Evolutionary conservation across 2,797 vertebrate genomes (phyloP).

Genomic region (Sternotherus odoratus): DNA sequence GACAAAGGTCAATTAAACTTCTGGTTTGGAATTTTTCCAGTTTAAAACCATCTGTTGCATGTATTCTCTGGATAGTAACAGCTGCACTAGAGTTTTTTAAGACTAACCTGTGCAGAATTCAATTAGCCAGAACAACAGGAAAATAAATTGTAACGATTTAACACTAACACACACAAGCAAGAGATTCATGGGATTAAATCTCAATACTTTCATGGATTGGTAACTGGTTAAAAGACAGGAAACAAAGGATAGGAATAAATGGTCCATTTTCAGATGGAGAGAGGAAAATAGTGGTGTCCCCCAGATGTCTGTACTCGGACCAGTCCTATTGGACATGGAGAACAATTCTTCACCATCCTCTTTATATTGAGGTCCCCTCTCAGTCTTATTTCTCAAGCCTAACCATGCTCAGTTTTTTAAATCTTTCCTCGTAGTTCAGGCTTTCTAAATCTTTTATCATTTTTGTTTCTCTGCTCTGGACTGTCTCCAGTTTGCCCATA

Average conservation of each 20-base stretch:
- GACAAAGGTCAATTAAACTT: constrained; percentile 28
- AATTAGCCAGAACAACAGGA: not conserved
- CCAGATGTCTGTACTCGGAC: too few relatives aligned
- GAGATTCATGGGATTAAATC: not conserved
- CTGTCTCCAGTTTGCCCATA: not conserved
- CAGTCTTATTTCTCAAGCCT: not conserved
- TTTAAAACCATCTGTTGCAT: constrained; percentile 7
- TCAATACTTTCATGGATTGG: not conserved
- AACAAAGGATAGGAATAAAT: too few relatives aligned
- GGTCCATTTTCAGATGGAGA: too few relatives aligned
- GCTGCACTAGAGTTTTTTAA: not conserved
- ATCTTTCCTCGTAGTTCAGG: not conserved
- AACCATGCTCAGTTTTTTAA: too few relatives aligned
- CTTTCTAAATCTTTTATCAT: not conserved
- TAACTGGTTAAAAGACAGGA: too few relatives aligned
- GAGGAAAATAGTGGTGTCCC: too few relatives aligned
- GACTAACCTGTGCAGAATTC: constrained; percentile 31
- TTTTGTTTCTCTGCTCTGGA: not conserved
- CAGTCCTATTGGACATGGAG: not conserved
- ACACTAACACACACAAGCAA: constrained; percentile 40
- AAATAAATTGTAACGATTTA: constrained; percentile 41
- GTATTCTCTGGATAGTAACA: constrained; percentile 6
- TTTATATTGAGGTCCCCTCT: not conserved
- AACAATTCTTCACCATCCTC: not conserved
- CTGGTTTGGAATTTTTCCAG: constrained; percentile 45